Evolutionary conservation across 1,140 invertebrate genomes (phyloP), one percentile per base, ranked within the genome.

Genomic region (Mya arenaria): DNA sequence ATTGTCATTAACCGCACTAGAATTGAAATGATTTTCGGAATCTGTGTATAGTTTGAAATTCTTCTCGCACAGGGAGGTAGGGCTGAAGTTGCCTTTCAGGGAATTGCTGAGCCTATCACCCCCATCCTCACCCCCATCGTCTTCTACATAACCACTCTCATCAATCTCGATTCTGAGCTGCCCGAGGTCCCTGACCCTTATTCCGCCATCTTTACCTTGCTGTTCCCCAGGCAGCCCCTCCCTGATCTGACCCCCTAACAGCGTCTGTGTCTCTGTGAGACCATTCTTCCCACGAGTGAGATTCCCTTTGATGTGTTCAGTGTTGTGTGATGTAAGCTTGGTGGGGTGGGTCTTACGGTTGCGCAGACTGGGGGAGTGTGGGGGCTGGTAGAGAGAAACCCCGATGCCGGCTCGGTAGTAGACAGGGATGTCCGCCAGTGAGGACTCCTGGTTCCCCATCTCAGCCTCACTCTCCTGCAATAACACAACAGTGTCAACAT

Each of bases 401-500:
- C 71, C 71, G 44, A 39, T 52, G 4, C 74, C 74, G 19, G 58
- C 28, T 25, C 62, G 60, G 74, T 62, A 77, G 30, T 77, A 77
- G 17, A 77, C 74, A 34, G 74, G 74, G 56, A 77, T 65, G 32
- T 63, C 58, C 52, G 56, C 58, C 15, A 55, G 74, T 19, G 74
- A 65, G 2, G 74, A 77, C 60, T 77, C 56, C 58, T 77, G 58
- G 74, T 77, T 77, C 15, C 74, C 74, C 74, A 77, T 77, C 72
- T 74, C 72, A 56, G 56, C 56, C 37, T 36, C 6, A 52, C 52
- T 25, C 55, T 41, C 44, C 72, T 74, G 72, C 58, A 74, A 60
- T 1, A 58, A 0, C 34, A 23, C 2, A 52, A 3, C 48, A 52
- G n/a, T n/a, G n/a, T n/a, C n/a, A n/a, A n/a, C n/a, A n/a, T n/a